A percentile compares a stretch with the other conserved stretches of the same genome.
phyloP scores from a whole-genome alignment of 2,888 invertebrate species.

The Lamellibrachia columna region DNA sequence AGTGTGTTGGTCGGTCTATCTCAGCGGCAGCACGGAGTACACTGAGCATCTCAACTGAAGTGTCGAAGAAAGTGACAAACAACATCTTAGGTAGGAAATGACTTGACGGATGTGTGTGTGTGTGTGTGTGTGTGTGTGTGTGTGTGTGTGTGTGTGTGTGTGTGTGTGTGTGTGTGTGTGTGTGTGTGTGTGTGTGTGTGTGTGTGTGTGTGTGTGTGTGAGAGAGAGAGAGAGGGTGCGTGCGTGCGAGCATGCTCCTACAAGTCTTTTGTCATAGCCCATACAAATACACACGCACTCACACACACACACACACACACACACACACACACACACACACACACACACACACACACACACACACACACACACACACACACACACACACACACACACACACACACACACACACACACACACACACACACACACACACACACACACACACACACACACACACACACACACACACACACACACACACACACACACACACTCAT shows the following conservation, averaged over 20 bases:
- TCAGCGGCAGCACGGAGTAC: neutral
- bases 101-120: neutral
- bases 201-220: neutral
- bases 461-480: no score
- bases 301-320: neutral
- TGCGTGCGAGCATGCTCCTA: neutral
- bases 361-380: neutral
- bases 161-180: neutral
- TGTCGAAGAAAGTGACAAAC: neutral
- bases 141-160: conserved; percentile 2
- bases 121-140: neutral
- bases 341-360: neutral
- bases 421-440: neutral
- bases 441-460: no score
- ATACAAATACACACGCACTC: neutral
- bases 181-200: neutral
- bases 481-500: no score
- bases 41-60: neutral
- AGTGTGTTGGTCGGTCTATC: neutral
- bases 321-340: neutral
- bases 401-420: conserved; percentile 16
- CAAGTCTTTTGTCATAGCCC: neutral
- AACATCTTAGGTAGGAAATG: neutral
- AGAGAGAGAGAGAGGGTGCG: neutral
- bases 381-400: neutral